Base-by-base conservation (phyloP, 2,113 vertebrate genomes). In the Ranitomeya imitator region DNA sequence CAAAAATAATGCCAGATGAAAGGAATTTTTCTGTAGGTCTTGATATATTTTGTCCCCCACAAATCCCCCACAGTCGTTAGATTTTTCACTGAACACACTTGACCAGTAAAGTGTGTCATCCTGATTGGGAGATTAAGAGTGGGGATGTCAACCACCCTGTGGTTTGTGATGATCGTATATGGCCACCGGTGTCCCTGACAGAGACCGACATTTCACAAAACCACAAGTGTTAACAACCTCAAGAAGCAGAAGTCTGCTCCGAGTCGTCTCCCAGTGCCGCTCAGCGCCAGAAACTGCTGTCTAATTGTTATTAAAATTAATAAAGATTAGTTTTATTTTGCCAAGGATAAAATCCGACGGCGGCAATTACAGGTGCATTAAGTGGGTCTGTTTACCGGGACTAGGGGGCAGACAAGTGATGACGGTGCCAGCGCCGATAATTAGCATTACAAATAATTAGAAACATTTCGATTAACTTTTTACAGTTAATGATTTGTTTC, bases 141-240 rank as follows among this genome's bases (percentile, higher is more conserved):
- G 55, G 71, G 37, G 54, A 67, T 57, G 51, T 65, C 60, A 83
- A 63, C 15, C 85, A 76, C 16, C 14, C 71, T 54, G 80, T 83
- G 87, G 87, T 88, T 83, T 73, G 37, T 84, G 81, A 54, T 67
- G 81, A 84, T 84, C 78, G 81, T 78, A 74, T 57, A 67, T 57
- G 87, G 81, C 81, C 21, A 78, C 59, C 61, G 71, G 69, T 45
- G n/a, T 84, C 87, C 45, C 26, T 67, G 87, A 78, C 87, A 52
- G 65, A 60, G 65, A 82, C 63, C 21, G n/a, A 23, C 31, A 73
- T 83, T 88, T 57, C 80, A 67, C 71, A 77, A 83, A 88, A 84
- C 87, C 87, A 88, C 87, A 88, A 84, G 73, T 60, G 83, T 69
- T 60, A 78, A 12, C 83, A 78, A 84, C 87, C 87, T 78, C 87